Conservation (phyloP, 2,888 invertebrate genomes). For the Brachynemurus nebulosus region DNA sequence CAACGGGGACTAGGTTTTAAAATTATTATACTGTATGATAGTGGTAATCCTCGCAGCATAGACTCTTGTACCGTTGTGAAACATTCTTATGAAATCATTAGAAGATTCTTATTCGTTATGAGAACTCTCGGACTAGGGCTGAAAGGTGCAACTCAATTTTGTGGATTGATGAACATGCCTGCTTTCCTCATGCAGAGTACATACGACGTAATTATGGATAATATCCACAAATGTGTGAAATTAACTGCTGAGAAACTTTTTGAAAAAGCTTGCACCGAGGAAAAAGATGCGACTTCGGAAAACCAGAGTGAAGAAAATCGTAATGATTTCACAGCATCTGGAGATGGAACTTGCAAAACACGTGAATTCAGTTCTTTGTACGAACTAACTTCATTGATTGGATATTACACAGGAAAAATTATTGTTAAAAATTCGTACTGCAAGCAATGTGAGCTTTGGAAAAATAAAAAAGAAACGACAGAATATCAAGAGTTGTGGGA, state of each 20-base stretch:
- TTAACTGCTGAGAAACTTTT: slow-evolving; percentile 5
- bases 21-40: slow-evolving; percentile 9
- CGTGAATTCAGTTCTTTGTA: neutral
- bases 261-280: too few relatives aligned
- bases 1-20: neutral
- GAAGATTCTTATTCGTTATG: slow-evolving; percentile 14
- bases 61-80: neutral
- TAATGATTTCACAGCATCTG: slow-evolving; percentile 4
- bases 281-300: too few relatives aligned
- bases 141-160: slow-evolving; percentile 12
- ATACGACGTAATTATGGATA: slow-evolving; percentile 9
- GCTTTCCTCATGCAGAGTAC: slow-evolving; percentile 9
- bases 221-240: slow-evolving; percentile 9
- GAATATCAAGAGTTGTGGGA: slow-evolving; percentile 16
- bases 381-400: neutral
- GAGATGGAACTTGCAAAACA: slow-evolving; percentile 5
- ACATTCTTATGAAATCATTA: slow-evolving; percentile 1
- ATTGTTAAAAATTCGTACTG: slow-evolving; percentile 15
- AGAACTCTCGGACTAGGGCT: slow-evolving; percentile 14
- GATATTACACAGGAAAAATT: too few relatives aligned
- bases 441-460: slow-evolving; percentile 14
- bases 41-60: slow-evolving; percentile 1
- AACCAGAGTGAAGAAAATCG: too few relatives aligned
- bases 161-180: slow-evolving; percentile 17
- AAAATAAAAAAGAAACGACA: slow-evolving; percentile 12